Evolutionary conservation across 2,888 invertebrate species (phyloP).

Genomic region (Oxyteleia sp.): DNA sequence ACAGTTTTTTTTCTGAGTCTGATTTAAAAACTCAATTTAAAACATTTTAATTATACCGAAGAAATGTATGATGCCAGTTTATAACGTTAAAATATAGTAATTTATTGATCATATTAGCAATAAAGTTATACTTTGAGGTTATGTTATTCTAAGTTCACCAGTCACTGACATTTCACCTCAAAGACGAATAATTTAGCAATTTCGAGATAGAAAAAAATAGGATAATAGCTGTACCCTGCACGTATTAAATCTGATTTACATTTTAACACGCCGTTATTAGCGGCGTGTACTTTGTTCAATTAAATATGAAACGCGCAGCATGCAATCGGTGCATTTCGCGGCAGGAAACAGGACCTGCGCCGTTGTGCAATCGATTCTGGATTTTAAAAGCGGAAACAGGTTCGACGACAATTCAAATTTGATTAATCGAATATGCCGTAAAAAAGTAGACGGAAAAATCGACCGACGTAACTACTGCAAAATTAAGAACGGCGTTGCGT

Average conservation of each 20-base stretch:
- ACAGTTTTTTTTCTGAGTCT: too few relatives aligned
- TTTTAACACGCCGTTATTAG: slow-evolving; percentile 63
- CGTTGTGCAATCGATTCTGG: slow-evolving; percentile 63
- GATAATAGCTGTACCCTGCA: slow-evolving; percentile 49
- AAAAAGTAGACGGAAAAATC: slow-evolving; percentile 33
- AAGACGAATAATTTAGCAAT: too few relatives aligned
- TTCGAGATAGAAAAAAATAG: slow-evolving; percentile 52
- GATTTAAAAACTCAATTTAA: too few relatives aligned
- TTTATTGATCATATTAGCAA: too few relatives aligned
- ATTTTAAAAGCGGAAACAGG: slow-evolving; percentile 60
- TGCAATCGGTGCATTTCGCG: slow-evolving; percentile 61
- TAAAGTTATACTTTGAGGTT: too few relatives aligned
- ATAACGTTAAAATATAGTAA: too few relatives aligned
- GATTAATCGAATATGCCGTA: slow-evolving; percentile 49
- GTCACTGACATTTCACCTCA: too few relatives aligned
- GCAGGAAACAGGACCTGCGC: slow-evolving; percentile 68
- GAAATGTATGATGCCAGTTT: too few relatives aligned
- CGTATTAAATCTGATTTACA: slow-evolving; percentile 61
- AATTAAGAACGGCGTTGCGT: background rate
- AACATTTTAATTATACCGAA: too few relatives aligned
- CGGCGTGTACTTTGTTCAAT: slow-evolving; percentile 61
- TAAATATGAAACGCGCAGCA: slow-evolving; percentile 63
- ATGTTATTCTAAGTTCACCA: too few relatives aligned
- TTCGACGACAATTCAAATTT: slow-evolving; percentile 68
- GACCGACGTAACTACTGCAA: slow-evolving; percentile 5